Conservation (phyloP, 2,113 vertebrate genomes). For the Pithys albifrons region DNA sequence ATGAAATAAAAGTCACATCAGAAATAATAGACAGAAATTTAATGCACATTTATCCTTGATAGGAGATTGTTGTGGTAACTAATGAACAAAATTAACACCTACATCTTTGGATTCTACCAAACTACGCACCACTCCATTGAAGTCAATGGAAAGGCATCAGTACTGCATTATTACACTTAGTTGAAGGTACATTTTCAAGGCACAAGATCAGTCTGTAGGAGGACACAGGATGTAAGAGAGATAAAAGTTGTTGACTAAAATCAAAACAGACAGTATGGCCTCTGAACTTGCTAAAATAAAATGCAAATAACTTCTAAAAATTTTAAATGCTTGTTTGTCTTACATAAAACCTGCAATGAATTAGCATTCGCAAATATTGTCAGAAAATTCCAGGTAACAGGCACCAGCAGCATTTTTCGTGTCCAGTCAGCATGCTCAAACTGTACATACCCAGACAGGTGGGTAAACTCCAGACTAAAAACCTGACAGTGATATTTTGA, state of each 20-base stretch:
- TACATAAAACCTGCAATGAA: not conserved
- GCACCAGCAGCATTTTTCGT: fast-evolving
- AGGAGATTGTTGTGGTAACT: not conserved
- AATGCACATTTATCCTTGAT: not conserved
- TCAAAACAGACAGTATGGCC: not conserved
- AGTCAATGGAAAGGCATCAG: not conserved
- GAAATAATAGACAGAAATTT: not conserved
- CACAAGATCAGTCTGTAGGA: not conserved
- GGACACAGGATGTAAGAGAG: not conserved
- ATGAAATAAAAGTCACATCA: not conserved
- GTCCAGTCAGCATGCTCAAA: not conserved
- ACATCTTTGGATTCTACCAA: not conserved
- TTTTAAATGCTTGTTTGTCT: not conserved
- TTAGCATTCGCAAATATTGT: not conserved
- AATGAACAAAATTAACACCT: not conserved
- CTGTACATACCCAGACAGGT: fast-evolving
- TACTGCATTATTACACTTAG: not conserved
- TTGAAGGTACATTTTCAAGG: not conserved
- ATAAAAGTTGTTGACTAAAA: not conserved
- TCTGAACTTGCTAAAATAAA: not conserved
- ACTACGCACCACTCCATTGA: not conserved
- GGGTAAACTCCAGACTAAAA: not conserved
- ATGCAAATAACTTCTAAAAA: not conserved
- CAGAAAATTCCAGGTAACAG: not conserved
- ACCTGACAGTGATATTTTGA: not conserved